These are phyloP conservation scores for Loriculus beryllinus DNA, from an alignment of 2,797 vertebrate species.

Conservation along the genomic window DNA sequence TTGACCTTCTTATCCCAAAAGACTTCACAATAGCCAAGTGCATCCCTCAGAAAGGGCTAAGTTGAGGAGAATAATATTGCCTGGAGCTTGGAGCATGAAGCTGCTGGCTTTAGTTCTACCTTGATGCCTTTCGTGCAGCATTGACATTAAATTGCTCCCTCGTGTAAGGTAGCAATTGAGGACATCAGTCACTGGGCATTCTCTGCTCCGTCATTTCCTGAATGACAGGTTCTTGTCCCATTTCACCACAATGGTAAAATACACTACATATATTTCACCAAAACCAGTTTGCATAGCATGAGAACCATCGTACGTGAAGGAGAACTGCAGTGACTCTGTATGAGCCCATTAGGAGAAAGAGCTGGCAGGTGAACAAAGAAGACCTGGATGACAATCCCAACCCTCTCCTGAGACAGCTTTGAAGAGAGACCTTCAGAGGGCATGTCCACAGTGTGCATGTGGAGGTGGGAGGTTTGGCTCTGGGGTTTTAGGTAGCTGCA, in stretches of 20 bases:
- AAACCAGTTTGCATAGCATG: background rate
- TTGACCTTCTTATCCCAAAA: too few relatives aligned
- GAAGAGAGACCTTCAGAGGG: background rate
- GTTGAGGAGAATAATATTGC: background rate
- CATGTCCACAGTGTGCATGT: rapidly evolving
- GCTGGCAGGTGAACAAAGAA: background rate
- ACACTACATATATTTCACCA: background rate
- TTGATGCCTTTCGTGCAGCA: background rate
- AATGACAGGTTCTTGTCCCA: background rate
- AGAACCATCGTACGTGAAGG: rapidly evolving
- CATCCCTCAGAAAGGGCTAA: background rate
- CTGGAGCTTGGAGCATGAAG: background rate
- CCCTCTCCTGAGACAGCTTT: background rate
- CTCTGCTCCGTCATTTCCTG: background rate
- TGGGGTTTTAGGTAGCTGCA: background rate
- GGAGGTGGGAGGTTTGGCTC: background rate
- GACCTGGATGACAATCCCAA: background rate
- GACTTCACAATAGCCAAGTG: background rate
- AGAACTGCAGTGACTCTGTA: background rate
- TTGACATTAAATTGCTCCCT: background rate
- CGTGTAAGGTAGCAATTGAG: background rate
- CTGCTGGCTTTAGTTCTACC: rapidly evolving
- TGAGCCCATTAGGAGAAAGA: background rate
- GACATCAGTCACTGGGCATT: background rate
- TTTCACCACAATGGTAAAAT: rapidly evolving